Evolutionary conservation across 2,797 vertebrate species (phyloP), one percentile per base, ranked within the genome.

Genomic region (Psittacula derbiana): DNA sequence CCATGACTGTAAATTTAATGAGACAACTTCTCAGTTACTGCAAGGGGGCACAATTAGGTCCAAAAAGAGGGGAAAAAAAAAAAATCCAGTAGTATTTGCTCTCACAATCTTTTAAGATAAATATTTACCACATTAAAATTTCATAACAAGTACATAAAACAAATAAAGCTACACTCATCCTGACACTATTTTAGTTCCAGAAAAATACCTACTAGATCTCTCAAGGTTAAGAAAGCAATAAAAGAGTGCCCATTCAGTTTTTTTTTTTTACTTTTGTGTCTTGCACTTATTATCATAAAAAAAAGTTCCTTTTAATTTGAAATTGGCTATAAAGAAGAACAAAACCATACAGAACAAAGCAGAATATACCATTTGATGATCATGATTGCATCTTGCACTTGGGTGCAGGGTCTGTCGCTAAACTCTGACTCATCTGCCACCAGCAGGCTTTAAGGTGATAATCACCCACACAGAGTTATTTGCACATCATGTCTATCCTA

Each of bases 391-490:
- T 92, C 88, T 95, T 88, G 94, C 66, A 70, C 81, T 95, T 83
- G 62, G 60, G 71, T 84, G 81, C 73, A 43, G 2, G 72, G 64
- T 96, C 85, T 95, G 61, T 86, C 80, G 92, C 85, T 92, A 93
- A 95, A 87, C 93, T 97, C 86, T 92, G 91, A 96, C 64, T 95
- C 90, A 91, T 95, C 88, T 94, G 78, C 95, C 90, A 92, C 84
- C 67, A 92, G 81, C 69, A 96, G 95, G 96, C 87, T 93, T 86
- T 89, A 89, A 96, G 94, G 94, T 95, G 94, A 95, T 93, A 95
- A 97, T 96, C 91, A 96, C 88, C 90, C 94, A 95, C 96, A 94
- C 78, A 95, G 90, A 97, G 88, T 95, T 96, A 96, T 92, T 92
- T 96, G 96, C 89, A 94, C 91, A 91, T 96, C 95, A 90, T 84